Percentiles rank a stretch among this genome's conserved stretches.
These are phyloP conservation scores for Anolis apletophallus DNA, from an alignment of 2,797 vertebrate species.

Conservation along the genomic window DNA sequence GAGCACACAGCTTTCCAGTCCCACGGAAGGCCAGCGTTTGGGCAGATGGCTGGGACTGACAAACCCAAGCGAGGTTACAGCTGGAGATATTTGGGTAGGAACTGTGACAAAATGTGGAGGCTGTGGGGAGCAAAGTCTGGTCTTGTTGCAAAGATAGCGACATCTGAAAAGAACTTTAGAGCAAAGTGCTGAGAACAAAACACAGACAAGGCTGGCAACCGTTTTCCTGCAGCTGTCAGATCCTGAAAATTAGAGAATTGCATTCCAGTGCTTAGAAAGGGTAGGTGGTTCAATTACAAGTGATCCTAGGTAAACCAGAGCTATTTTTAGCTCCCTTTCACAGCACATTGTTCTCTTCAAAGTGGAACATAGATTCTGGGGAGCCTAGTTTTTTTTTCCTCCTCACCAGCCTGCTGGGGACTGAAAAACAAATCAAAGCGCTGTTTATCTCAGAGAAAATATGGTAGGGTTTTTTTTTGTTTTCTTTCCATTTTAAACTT, in stretches of 20 bases:
- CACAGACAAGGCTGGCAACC: slow-evolving; percentile 70
- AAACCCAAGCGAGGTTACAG: slow-evolving; percentile 54
- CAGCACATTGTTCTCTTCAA: slow-evolving; percentile 69
- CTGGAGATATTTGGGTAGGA: slow-evolving; percentile 55
- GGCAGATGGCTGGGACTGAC: slow-evolving; percentile 49
- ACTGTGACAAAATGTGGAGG: slow-evolving; percentile 30
- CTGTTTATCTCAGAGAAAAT: slow-evolving; percentile 31
- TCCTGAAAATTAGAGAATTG: slow-evolving; percentile 75
- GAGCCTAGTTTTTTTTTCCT: neutral
- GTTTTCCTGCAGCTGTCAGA: slow-evolving; percentile 76
- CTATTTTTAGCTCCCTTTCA: slow-evolving; percentile 79
- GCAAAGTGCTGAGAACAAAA: slow-evolving; percentile 56
- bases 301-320: slow-evolving; percentile 74
- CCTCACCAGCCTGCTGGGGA: slow-evolving; percentile 51
- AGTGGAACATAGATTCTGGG: slow-evolving; percentile 65
- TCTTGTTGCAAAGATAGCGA: slow-evolving; percentile 59
- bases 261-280: slow-evolving; percentile 77
- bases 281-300: slow-evolving; percentile 75
- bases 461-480: neutral
- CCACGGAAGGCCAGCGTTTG: slow-evolving; percentile 45
- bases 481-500: neutral
- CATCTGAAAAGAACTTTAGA: slow-evolving; percentile 72
- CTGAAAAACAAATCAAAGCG: slow-evolving; percentile 48
- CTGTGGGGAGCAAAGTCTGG: slow-evolving; percentile 45
- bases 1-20: slow-evolving; percentile 40